These are phyloP conservation scores for Julus scanicus DNA, from an alignment of 2,888 invertebrate species.

Conservation along the genomic window DNA sequence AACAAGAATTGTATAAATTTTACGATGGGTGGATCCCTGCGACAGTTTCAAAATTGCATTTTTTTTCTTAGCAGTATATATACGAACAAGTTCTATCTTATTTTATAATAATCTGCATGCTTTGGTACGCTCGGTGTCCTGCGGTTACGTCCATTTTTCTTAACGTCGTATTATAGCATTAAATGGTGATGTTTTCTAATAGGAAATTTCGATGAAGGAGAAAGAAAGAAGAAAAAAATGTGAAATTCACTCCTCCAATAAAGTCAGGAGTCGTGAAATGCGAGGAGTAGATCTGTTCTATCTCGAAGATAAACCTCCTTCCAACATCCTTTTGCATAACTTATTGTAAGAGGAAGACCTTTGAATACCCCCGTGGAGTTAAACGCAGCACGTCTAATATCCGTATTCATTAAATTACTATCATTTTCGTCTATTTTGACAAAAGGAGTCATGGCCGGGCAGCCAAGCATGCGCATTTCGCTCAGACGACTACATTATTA, in stretches of 20 bases:
- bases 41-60: slow-evolving; percentile 14
- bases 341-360: slow-evolving; percentile 42
- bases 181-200: slow-evolving; percentile 20
- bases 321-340: slow-evolving; percentile 38
- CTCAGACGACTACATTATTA: not conserved
- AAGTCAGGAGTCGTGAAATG: slow-evolving; percentile 30
- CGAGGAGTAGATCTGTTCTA: slow-evolving; percentile 16
- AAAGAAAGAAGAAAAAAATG: not conserved
- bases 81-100: not conserved
- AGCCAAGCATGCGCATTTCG: not conserved
- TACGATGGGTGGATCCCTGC: slow-evolving; percentile 3
- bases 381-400: slow-evolving; percentile 39
- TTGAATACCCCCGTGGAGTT: slow-evolving; percentile 37
- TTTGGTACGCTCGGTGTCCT: slow-evolving; percentile 1
- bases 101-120: slow-evolving; percentile 4
- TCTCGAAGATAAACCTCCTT: slow-evolving; percentile 22
- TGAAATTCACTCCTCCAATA: slow-evolving; percentile 37
- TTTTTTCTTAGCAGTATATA: slow-evolving; percentile 10
- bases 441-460: slow-evolving; percentile 30
- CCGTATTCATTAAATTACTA: slow-evolving; percentile 42
- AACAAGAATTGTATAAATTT: slow-evolving; percentile 3
- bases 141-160: slow-evolving; percentile 42
- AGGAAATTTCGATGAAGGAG: slow-evolving; percentile 26
- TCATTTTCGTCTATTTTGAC: slow-evolving; percentile 42
- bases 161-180: slow-evolving; percentile 24